Conservation (phyloP, 2,113 vertebrate species). For the Psophia crepitans region DNA sequence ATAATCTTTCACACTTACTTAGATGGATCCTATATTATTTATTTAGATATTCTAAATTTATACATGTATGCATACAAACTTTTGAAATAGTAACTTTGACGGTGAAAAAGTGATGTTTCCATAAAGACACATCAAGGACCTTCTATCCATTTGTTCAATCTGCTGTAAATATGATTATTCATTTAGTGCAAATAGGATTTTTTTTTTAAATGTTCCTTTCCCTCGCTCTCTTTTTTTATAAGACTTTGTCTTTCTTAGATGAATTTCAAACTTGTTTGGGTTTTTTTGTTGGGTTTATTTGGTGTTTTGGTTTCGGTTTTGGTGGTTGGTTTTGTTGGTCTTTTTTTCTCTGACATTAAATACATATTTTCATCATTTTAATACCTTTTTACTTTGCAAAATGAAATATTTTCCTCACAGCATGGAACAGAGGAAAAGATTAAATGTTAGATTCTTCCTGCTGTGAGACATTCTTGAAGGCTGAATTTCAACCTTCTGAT, state of each 20-base stretch:
- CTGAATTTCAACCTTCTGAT: conserved; percentile 21
- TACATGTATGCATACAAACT: background rate
- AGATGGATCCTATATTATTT: background rate
- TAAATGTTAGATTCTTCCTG: conserved; percentile 9
- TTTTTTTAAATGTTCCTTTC: too few relatives aligned
- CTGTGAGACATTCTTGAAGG: conserved; percentile 7
- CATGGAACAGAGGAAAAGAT: conserved; percentile 8
- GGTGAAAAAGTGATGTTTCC: background rate
- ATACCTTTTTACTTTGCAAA: background rate
- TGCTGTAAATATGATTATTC: background rate
- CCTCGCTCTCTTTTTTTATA: too few relatives aligned
- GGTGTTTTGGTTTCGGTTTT: background rate
- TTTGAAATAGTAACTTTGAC: background rate
- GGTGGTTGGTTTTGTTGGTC: background rate
- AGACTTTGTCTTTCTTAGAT: background rate
- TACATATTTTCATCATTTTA: background rate
- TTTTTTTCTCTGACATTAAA: background rate
- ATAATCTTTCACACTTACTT: background rate
- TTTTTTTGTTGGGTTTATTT: background rate
- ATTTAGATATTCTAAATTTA: background rate
- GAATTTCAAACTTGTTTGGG: background rate
- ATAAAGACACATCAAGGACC: background rate
- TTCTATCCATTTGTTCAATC: background rate
- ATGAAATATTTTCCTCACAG: background rate
- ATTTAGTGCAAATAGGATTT: background rate